Conservation (phyloP, 2,113 vertebrate species). For the Eublepharis macularius region DNA sequence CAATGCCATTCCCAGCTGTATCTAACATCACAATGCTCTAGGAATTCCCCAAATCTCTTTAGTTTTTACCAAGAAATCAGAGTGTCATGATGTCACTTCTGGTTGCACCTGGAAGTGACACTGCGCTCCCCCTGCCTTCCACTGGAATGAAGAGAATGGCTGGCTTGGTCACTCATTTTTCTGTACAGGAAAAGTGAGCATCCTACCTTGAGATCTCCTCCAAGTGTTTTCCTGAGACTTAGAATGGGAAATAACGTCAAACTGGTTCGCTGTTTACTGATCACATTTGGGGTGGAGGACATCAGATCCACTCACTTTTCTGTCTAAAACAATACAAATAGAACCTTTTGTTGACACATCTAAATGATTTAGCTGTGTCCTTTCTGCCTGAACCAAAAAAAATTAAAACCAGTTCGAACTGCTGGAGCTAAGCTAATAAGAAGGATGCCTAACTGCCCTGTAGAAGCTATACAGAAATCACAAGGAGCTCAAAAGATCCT, state of each 20-base stretch:
- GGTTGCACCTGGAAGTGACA: too few relatives aligned
- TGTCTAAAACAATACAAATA: neutral
- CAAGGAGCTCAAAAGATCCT: neutral
- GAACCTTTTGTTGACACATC: neutral
- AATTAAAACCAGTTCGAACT: neutral
- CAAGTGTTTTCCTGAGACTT: neutral
- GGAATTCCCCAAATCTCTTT: too few relatives aligned
- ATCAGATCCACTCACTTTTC: neutral
- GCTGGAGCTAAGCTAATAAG: neutral
- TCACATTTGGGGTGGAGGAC: neutral
- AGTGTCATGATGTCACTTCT: too few relatives aligned
- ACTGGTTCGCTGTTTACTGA: neutral
- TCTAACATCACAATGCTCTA: too few relatives aligned
- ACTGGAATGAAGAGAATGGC: too few relatives aligned
- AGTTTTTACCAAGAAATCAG: too few relatives aligned
- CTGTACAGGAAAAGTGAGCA: neutral
- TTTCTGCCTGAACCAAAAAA: neutral
- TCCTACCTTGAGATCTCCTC: neutral
- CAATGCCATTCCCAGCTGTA: too few relatives aligned
- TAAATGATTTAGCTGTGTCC: accelerated
- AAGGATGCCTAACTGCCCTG: accelerated
- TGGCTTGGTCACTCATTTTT: neutral
- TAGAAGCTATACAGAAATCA: neutral
- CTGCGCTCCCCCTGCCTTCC: too few relatives aligned
- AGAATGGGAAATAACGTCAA: neutral